Evolutionary conservation across 2,888 invertebrate species (phyloP).

Genomic region (Noctua comes): DNA sequence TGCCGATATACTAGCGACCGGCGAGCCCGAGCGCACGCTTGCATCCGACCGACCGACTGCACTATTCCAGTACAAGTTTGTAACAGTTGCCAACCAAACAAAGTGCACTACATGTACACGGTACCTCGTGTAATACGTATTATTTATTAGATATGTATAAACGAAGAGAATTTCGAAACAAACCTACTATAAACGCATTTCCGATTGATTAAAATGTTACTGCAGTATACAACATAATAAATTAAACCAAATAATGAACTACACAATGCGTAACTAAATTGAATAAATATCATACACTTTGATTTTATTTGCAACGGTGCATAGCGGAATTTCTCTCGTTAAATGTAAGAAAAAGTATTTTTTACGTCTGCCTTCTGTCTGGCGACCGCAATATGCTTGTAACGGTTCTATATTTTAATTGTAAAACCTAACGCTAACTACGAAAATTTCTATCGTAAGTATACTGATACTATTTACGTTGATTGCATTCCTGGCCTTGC

Average conservation of each 20-base stretch:
- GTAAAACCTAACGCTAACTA: constrained; percentile 26
- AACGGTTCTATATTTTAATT: constrained; percentile 37
- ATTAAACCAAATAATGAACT: constrained; percentile 21
- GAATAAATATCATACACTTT: constrained; percentile 9
- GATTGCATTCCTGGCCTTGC: constrained; percentile 37
- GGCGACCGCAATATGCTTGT: constrained; percentile 26
- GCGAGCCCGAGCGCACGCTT: constrained; percentile 76
- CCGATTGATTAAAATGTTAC: constrained; percentile 8
- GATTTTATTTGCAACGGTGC: constrained; percentile 33
- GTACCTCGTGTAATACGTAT: constrained; percentile 22
- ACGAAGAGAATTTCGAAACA: neutral
- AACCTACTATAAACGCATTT: constrained; percentile 11
- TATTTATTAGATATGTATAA: constrained; percentile 18
- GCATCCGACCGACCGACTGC: constrained; percentile 78
- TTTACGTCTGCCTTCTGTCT: constrained; percentile 21
- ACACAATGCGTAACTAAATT: constrained; percentile 6
- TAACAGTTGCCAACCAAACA: constrained; percentile 63
- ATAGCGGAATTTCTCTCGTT: constrained; percentile 42
- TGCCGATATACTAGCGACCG: constrained; percentile 70
- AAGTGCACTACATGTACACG: constrained; percentile 41
- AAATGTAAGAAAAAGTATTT: neutral
- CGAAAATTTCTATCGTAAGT: constrained; percentile 11
- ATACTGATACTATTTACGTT: constrained; percentile 20
- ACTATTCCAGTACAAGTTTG: constrained; percentile 72
- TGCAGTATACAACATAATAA: constrained; percentile 16